These are phyloP conservation scores for Drosophila neonasuta DNA, from an alignment of 2,888 invertebrate genomes.

Conservation along the genomic window DNA sequence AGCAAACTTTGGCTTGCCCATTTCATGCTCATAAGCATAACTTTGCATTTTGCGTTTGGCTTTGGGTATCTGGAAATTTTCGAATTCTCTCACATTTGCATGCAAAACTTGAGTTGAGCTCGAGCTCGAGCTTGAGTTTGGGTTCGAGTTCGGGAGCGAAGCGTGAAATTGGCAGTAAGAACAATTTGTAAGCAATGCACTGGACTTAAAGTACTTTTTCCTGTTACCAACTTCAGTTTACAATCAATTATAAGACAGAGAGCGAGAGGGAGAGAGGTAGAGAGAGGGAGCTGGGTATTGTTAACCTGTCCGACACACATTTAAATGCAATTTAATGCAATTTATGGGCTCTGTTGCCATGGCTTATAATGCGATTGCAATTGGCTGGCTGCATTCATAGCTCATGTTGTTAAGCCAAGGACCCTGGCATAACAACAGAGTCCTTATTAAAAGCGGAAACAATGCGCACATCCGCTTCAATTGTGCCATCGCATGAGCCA, in stretches of 20 bases:
- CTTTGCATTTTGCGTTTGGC: conserved; percentile 48
- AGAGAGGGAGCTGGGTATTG: conserved; percentile 41
- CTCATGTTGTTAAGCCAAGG: conserved; percentile 28
- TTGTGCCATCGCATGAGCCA: conserved; percentile 50
- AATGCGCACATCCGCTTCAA: conserved; percentile 78
- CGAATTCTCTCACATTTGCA: conserved; percentile 33
- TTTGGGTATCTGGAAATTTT: conserved; percentile 29
- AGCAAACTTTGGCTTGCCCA: conserved; percentile 47
- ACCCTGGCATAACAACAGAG: conserved; percentile 58
- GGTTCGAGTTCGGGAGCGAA: neutral
- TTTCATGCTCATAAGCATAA: conserved; percentile 68
- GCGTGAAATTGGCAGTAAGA: conserved; percentile 32
- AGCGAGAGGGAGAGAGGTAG: neutral
- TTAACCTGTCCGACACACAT: conserved; percentile 81
- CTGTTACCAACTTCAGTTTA: conserved; percentile 34
- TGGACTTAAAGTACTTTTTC: conserved; percentile 38
- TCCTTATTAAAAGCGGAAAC: conserved; percentile 78
- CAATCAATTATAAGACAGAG: conserved; percentile 54
- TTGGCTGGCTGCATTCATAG: conserved; percentile 32
- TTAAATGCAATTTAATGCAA: conserved; percentile 80
- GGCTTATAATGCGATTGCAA: conserved; percentile 48
- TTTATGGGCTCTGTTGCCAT: conserved; percentile 65
- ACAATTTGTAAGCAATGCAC: conserved; percentile 41
- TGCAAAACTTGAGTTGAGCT: conserved; percentile 19
- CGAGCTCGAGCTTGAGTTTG: too few species aligned